A percentile compares a stretch with the other conserved stretches of the same genome.
Conservation (phyloP, 1,140 invertebrate species). For the Leptinotarsa lineolata region DNA sequence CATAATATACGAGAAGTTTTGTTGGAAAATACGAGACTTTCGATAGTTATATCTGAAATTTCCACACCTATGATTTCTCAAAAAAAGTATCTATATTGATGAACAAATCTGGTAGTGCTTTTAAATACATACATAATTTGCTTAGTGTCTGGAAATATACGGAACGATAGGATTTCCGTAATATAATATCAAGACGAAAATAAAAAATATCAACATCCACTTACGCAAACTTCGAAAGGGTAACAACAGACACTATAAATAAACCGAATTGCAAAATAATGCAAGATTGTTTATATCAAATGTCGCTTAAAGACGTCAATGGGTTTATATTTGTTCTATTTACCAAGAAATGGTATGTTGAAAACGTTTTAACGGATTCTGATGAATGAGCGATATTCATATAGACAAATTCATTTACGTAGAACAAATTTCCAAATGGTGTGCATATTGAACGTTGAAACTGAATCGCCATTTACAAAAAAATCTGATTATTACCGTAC, state of each 20-base stretch:
- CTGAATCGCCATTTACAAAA: neutral
- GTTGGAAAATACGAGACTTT: too few species aligned
- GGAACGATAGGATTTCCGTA: too few species aligned
- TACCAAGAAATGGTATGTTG: neutral
- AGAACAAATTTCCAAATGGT: neutral
- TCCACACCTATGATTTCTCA: too few species aligned
- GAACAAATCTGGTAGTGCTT: too few species aligned
- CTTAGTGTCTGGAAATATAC: too few species aligned
- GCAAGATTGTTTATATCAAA: constrained; percentile 6
- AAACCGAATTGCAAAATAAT: neutral
- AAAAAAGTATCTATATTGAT: too few species aligned
- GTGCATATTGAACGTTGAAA: neutral
- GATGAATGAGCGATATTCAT: neutral
- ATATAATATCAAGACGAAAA: too few species aligned
- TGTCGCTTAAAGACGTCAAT: neutral
- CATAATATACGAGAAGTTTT: too few species aligned
- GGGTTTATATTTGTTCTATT: neutral
- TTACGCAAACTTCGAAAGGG: neutral
- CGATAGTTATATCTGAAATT: too few species aligned
- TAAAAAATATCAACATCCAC: neutral
- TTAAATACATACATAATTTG: too few species aligned
- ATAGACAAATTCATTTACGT: neutral
- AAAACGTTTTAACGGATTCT: neutral
- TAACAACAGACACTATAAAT: neutral
- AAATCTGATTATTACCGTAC: neutral